Evolutionary conservation across 2,113 vertebrate genomes (phyloP), one percentile per base, ranked within the genome.

Genomic region (Thamnophis sirtalis): DNA sequence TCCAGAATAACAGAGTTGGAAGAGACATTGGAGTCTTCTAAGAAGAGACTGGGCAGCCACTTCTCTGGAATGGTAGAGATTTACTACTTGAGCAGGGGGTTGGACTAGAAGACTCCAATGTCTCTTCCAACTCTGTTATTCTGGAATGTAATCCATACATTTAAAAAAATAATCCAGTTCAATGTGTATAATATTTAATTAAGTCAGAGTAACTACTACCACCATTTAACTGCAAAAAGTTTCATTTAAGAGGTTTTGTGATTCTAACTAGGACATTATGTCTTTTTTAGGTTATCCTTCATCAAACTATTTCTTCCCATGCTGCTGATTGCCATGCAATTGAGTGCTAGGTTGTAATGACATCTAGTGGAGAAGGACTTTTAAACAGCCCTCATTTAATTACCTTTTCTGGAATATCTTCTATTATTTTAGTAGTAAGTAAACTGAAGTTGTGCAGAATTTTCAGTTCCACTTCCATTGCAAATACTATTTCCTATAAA

Each of bases 331-430:
- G n/a, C 13, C 33, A 22, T 48, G 21, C n/a, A 38, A 8, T 43
- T 86, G 38, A 91, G 17, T 68, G 24, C n/a, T 93, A 22, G 68
- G 21, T 10, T 33, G 8, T 50, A 28, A 21, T 55, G 93, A 91
- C 93, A 91, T 91, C 93, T 89, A 91, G 87, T 91, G 93, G 90
- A 38, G 10, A 93, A 63, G 48, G 0, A 85, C 38, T 60, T 56
- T 13, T 91, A 86, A 54, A 60, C 28, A 7, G 13, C 13, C 33
- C 33, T 21, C 2, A 11, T 88, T 43, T 73, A 13, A 48, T 33
- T 48, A 49, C 6, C 0, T 15, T 73, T 60, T 43, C 80, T 87
- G 22, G 26, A 19, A 19, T 28, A 4, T 56, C 33, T 90, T 11
- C 17, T 84, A 13, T 17, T 87, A 50, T 53, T 51, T 53, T 87